Conservation (phyloP, 2,888 invertebrate species). For the Amphimallon solstitiale region DNA sequence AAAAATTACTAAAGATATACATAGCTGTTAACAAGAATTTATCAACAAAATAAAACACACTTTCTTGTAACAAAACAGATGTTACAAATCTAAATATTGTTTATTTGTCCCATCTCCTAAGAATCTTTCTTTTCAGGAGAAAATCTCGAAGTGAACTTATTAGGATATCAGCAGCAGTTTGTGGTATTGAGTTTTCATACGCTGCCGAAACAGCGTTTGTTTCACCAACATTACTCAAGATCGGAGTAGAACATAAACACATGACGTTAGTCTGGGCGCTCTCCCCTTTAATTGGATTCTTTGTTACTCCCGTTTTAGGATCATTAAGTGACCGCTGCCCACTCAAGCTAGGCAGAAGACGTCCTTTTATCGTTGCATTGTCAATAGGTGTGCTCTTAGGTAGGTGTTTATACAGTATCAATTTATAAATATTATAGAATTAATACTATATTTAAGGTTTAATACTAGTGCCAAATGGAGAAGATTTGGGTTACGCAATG, state of each 20-base stretch:
- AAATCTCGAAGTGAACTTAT: constrained; percentile 85
- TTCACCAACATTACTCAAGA: constrained; percentile 91
- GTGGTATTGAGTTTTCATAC: constrained; percentile 98
- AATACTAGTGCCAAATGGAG: constrained; percentile 91
- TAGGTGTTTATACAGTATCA: constrained; percentile 60
- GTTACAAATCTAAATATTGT: too few species aligned
- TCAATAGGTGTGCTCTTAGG: constrained; percentile 91
- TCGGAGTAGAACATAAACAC: constrained; percentile 90
- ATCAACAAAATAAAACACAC: too few species aligned
- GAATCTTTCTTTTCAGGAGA: constrained; percentile 66
- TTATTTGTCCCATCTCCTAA: too few species aligned
- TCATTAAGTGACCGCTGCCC: constrained; percentile 92
- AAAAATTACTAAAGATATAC: too few species aligned
- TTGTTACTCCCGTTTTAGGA: constrained; percentile 91
- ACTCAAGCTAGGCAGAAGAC: constrained; percentile 80
- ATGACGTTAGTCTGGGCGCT: constrained; percentile 97
- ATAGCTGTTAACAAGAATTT: too few species aligned
- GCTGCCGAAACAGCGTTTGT: constrained; percentile 98
- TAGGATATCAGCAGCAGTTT: constrained; percentile 91
- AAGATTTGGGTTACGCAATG: constrained; percentile 81
- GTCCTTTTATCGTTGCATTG: constrained; percentile 91
- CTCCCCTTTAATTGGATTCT: constrained; percentile 93
- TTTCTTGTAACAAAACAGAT: too few species aligned
- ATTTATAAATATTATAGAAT: neutral
- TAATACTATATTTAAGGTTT: constrained; percentile 70